Evolutionary conservation across 1,140 invertebrate species (phyloP), one percentile per base, ranked within the genome.

Genomic region (Lordiphosa stackelbergi): DNA sequence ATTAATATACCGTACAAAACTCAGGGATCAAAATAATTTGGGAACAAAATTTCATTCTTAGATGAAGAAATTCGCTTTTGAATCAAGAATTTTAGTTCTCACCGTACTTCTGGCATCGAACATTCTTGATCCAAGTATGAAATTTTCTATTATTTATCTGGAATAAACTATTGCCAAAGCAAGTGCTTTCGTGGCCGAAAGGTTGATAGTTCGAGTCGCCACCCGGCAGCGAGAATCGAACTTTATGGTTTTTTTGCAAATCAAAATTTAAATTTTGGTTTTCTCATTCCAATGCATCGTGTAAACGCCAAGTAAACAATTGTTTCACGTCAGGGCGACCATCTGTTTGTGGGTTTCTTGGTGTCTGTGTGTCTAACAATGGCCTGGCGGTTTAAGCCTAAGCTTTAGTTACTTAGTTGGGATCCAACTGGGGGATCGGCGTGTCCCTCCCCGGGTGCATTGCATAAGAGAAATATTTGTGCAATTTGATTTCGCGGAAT

Each of bases 171-270:
- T n/a, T n/a, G n/a, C n/a, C n/a, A n/a, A n/a, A n/a, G n/a, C n/a
- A n/a, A n/a, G n/a, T n/a, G n/a, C n/a, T n/a, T n/a, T n/a, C n/a
- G n/a, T n/a, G n/a, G n/a, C 19, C 19, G 19, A 22, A 22, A 94
- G 93, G 93, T 93, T 93, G 93, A 93, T 93, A 92, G 93, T 94
- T 94, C 93, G 92, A 94, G 91, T 91, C 93, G 0, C 2, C 93
- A 94, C 93, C 93, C 89, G 90, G 90, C 89, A 90, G 90, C 89
- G 89, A 6, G 3, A 34, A 0, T 28, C 0, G 0, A 48, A 9
- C 31, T 55, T 73, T 38, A n/a, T n/a, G n/a, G n/a, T n/a, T 43
- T 31, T 2, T 49, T 36, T 28, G 22, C 13, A 11, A 6, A 28
- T 11, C 22, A 22, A 22, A 22, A 12, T 28, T 36, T 8, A 28